These are phyloP conservation scores for Drosophila fulvimacula DNA, from an alignment of 2,888 invertebrate genomes.

Conservation along the genomic window DNA sequence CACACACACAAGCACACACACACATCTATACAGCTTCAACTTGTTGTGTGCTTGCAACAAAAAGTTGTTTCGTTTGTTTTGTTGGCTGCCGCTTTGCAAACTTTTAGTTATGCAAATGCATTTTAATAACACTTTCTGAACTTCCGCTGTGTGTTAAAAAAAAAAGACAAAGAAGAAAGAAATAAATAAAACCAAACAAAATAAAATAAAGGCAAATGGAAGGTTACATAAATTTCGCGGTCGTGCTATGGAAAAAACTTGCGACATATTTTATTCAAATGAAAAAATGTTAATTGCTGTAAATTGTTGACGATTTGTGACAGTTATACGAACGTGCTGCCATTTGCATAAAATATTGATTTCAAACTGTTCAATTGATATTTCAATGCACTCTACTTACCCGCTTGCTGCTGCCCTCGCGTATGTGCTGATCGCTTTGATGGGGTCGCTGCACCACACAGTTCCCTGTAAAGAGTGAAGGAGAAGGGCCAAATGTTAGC, in stretches of 20 bases:
- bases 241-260: constrained; percentile 18
- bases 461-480: constrained; percentile 87
- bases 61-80: constrained; percentile 47
- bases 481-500: background rate
- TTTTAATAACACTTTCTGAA: constrained; percentile 55
- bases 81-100: constrained; percentile 34
- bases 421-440: constrained; percentile 93
- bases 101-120: constrained; percentile 69
- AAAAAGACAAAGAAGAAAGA: constrained; percentile 12
- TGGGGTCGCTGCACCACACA: constrained; percentile 94
- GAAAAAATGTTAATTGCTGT: constrained; percentile 47
- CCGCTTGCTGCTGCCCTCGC: constrained; percentile 93
- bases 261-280: constrained; percentile 25
- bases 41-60: constrained; percentile 37
- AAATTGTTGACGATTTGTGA: constrained; percentile 44
- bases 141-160: constrained; percentile 23
- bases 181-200: constrained; percentile 8
- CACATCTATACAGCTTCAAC: constrained; percentile 22
- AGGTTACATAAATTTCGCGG: constrained; percentile 46
- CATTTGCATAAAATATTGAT: constrained; percentile 2
- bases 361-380: background rate
- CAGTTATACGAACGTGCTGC: constrained; percentile 11
- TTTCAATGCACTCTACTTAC: constrained; percentile 86
- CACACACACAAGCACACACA: background rate
- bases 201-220: background rate